A percentile compares a stretch with the other conserved stretches of the same genome.
Conservation (phyloP, 1,140 invertebrate species). For the Drosophila sproati region DNA sequence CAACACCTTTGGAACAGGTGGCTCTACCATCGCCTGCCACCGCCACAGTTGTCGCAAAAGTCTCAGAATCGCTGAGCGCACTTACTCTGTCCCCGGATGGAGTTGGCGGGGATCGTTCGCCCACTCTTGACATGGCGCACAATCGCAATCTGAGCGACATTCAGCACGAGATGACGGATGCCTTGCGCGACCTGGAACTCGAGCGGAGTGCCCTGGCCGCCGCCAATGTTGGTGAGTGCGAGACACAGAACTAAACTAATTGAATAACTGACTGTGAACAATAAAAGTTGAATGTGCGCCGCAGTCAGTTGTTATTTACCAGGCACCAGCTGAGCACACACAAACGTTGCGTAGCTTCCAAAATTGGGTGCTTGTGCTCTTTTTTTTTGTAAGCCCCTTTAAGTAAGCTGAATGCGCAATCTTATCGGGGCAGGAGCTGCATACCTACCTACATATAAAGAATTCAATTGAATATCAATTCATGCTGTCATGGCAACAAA, state of each 20-base stretch:
- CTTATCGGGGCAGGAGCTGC: slow-evolving; percentile 55
- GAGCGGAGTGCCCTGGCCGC: slow-evolving; percentile 54
- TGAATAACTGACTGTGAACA: background rate
- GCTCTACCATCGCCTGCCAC: background rate
- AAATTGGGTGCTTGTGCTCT: slow-evolving; percentile 34
- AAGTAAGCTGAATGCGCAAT: slow-evolving; percentile 62
- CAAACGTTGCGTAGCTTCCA: slow-evolving; percentile 14
- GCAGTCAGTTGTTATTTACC: slow-evolving; percentile 49
- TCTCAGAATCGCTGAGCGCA: slow-evolving; percentile 53
- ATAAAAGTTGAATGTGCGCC: background rate
- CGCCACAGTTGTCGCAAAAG: slow-evolving; percentile 11
- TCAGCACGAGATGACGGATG: slow-evolving; percentile 90
- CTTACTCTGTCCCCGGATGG: slow-evolving; percentile 51
- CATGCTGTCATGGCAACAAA: slow-evolving; percentile 72
- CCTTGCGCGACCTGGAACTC: slow-evolving; percentile 86
- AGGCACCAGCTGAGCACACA: slow-evolving; percentile 42
- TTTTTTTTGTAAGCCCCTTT: slow-evolving; percentile 16
- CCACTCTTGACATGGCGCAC: slow-evolving; percentile 90
- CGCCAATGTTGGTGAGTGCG: slow-evolving; percentile 56
- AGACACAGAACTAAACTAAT: slow-evolving; percentile 12
- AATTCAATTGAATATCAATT: slow-evolving; percentile 15
- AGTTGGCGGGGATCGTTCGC: slow-evolving; percentile 85
- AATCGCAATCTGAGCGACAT: slow-evolving; percentile 91
- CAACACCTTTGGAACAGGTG: slow-evolving; percentile 67
- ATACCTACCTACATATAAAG: slow-evolving; percentile 8